Conservation (phyloP, 2,888 invertebrate genomes). For the Mimachlamys varia region DNA sequence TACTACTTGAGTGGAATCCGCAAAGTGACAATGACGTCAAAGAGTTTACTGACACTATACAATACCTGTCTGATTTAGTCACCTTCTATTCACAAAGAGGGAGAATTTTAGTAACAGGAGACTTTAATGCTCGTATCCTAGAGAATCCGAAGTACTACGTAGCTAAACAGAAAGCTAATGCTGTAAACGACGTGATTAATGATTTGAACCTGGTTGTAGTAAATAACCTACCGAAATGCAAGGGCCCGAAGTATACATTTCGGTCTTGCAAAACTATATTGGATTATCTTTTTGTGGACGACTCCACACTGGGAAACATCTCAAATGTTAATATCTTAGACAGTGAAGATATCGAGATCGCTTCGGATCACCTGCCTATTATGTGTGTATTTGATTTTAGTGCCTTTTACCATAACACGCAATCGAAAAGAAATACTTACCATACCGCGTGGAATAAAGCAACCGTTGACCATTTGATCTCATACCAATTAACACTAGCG, state of each 20-base stretch:
- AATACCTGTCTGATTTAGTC: neutral
- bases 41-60: neutral
- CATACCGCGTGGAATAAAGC: neutral
- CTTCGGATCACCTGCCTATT: neutral
- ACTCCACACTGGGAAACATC: neutral
- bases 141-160: neutral
- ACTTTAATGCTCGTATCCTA: neutral
- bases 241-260: neutral
- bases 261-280: neutral
- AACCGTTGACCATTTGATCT: neutral
- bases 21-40: neutral
- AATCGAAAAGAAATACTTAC: neutral
- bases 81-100: neutral
- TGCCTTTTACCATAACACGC: neutral
- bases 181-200: neutral
- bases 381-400: too few relatives aligned
- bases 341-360: neutral
- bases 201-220: neutral
- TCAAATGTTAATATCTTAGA: neutral
- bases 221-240: neutral
- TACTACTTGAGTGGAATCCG: neutral
- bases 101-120: neutral
- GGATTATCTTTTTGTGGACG: neutral
- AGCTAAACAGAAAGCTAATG: neutral
- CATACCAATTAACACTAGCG: neutral